A percentile compares a stretch with the other conserved stretches of the same genome.
Conservation (phyloP, 2,113 vertebrate genomes). For the Alectura lathami region DNA sequence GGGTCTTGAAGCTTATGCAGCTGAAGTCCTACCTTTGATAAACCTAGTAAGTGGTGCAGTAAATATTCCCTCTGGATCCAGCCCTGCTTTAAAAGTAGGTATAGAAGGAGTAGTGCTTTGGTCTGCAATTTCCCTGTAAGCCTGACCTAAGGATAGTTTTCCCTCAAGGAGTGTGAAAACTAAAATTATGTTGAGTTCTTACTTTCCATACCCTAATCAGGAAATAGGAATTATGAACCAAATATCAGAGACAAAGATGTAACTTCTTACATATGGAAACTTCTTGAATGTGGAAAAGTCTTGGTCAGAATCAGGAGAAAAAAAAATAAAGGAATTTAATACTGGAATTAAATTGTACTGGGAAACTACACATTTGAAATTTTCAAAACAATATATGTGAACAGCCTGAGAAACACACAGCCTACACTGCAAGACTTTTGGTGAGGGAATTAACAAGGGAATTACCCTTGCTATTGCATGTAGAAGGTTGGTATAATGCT, state of each 20-base stretch:
- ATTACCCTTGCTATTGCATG: background rate
- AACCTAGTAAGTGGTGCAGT: constrained; percentile 27
- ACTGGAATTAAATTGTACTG: background rate
- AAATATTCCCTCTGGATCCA: constrained; percentile 21
- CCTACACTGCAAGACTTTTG: background rate
- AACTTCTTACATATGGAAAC: background rate
- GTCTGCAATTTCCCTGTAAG: background rate
- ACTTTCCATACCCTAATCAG: background rate
- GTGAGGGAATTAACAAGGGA: background rate
- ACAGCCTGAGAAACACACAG: background rate
- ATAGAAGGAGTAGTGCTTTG: constrained; percentile 10
- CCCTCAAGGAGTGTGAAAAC: background rate
- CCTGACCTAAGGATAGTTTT: constrained; percentile 1
- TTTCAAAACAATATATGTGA: background rate
- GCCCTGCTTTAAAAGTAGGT: background rate
- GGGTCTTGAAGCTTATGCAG: constrained; percentile 11
- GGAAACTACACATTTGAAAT: background rate
- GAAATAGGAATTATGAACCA: background rate
- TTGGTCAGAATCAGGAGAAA: background rate
- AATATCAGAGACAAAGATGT: background rate
- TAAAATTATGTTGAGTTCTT: background rate
- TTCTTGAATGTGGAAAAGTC: background rate
- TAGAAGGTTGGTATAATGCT: background rate
- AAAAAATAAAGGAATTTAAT: background rate
- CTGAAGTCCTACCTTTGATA: constrained; percentile 50